Evolutionary conservation across 2,797 vertebrate genomes (phyloP).

Genomic region (Lates japonicus): DNA sequence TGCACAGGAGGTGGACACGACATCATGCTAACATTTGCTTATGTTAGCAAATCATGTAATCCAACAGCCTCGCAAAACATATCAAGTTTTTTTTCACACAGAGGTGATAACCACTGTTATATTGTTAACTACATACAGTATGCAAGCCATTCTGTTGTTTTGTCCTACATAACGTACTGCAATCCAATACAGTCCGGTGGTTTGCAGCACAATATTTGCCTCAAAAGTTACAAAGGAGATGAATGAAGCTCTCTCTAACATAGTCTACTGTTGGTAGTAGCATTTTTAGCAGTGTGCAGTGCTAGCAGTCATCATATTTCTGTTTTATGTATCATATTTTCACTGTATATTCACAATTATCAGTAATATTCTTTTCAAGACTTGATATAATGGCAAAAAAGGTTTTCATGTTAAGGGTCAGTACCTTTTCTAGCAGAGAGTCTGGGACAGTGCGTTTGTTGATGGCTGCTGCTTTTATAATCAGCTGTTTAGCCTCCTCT

Average conservation of each 20-base stretch:
- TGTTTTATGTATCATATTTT: background rate
- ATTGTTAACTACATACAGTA: background rate
- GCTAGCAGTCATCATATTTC: too few species aligned
- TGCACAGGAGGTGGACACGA: conserved; percentile 46
- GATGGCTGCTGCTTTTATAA: conserved; percentile 85
- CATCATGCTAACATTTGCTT: conserved; percentile 39
- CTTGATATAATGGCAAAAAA: background rate
- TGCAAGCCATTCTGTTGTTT: too few species aligned
- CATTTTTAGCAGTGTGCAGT: background rate
- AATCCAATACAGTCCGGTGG: background rate
- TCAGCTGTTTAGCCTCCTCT: conserved; percentile 84
- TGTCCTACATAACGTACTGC: background rate
- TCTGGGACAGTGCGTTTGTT: conserved; percentile 84
- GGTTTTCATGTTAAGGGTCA: background rate
- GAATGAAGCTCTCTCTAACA: background rate
- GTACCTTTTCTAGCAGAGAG: conserved; percentile 85
- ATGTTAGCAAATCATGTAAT: conserved; percentile 21
- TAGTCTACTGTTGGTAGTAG: background rate
- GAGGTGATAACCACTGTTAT: background rate
- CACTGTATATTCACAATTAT: background rate
- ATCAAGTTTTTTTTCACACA: background rate
- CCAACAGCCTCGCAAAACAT: conserved; percentile 9
- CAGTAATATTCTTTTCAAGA: background rate
- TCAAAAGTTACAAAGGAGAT: background rate
- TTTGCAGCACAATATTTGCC: background rate